phyloP scores from a whole-genome alignment of 2,113 vertebrate species.

The Nematolebias whitei region DNA sequence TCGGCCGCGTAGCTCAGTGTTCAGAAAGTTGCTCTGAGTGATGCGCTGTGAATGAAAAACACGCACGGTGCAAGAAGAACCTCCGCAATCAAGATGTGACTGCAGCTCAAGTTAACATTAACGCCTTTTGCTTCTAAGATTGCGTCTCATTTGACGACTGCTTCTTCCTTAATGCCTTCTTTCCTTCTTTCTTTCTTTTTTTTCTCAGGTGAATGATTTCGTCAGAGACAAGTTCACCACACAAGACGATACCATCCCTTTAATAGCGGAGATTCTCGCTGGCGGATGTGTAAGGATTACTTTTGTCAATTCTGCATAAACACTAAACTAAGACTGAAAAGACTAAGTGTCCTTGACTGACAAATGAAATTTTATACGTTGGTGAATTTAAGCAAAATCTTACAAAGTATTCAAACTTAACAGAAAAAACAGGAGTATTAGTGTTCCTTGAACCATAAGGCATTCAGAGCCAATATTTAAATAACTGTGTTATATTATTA shows the following conservation, averaged over 20 bases:
- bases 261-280: conserved; percentile 88
- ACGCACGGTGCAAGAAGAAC: conserved; percentile 13
- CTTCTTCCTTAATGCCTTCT: conserved; percentile 13
- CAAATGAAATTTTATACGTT: background rate
- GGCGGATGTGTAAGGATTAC: conserved; percentile 89
- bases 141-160: conserved; percentile 57
- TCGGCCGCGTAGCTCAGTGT: conserved; percentile 56
- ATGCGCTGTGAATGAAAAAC: conserved; percentile 55
- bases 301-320: conserved; percentile 24
- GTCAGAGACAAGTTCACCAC: conserved; percentile 94
- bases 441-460: background rate
- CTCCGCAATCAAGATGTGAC: conserved; percentile 63
- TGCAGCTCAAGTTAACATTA: conserved; percentile 64
- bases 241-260: conserved; percentile 86
- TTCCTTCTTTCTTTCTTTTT: conserved; percentile 20
- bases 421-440: background rate
- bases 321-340: conserved; percentile 15
- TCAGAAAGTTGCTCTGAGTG: conserved; percentile 41
- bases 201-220: conserved; percentile 92
- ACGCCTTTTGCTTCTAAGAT: conserved; percentile 54
- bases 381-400: background rate
- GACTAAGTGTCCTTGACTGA: background rate
- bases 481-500: no score
- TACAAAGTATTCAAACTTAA: background rate
- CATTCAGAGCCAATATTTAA: no score